Evolutionary conservation across 2,888 invertebrate genomes (phyloP).

Genomic region (Cephus pulcher): DNA sequence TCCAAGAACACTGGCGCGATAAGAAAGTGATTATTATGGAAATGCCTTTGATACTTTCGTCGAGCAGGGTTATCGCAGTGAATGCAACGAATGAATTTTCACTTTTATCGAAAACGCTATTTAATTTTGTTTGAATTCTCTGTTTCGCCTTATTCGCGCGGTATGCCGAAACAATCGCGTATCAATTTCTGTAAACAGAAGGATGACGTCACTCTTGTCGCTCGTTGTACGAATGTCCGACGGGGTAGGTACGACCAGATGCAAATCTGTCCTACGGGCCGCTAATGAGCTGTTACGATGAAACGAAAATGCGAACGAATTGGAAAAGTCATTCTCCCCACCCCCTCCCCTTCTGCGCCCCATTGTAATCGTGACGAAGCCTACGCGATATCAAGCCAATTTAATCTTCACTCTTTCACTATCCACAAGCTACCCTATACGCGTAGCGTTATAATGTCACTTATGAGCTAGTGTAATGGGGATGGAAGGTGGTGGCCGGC

Average conservation of each 20-base stretch:
- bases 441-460: not conserved
- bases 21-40: not conserved
- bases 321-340: not conserved
- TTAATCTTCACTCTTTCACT: conserved; percentile 36
- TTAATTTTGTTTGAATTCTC: not conserved
- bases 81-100: not conserved
- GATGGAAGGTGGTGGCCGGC: conserved; percentile 11
- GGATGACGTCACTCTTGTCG: too few relatives aligned
- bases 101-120: not conserved
- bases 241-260: not conserved
- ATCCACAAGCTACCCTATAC: not conserved
- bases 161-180: too few relatives aligned
- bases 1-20: not conserved
- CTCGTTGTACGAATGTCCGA: too few relatives aligned
- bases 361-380: conserved; percentile 10
- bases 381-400: conserved; percentile 32
- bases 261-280: not conserved
- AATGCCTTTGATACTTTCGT: not conserved
- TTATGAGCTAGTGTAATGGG: not conserved
- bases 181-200: too few relatives aligned
- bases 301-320: not conserved
- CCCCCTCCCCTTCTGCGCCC: not conserved
- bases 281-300: not conserved
- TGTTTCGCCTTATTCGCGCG: not conserved
- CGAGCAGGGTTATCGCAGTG: not conserved